phyloP scores from a whole-genome alignment of 2,888 invertebrate species.

The Amphipyra berbera region DNA sequence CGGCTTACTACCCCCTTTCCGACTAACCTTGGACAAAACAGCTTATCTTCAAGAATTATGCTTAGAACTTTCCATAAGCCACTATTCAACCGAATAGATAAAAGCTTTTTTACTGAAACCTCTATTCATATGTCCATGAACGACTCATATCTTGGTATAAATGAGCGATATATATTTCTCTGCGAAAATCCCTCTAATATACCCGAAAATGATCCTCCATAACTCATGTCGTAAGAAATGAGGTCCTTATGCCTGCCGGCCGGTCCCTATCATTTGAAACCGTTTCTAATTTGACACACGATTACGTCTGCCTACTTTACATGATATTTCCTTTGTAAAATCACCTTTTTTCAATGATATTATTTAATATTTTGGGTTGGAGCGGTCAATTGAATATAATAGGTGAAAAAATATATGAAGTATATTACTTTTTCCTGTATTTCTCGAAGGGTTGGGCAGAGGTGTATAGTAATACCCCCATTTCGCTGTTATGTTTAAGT shows the following conservation, averaged over 20 bases:
- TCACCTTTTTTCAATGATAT: background rate
- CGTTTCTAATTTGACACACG: conserved; percentile 10
- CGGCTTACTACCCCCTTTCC: no score
- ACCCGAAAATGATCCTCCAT: conserved; percentile 22
- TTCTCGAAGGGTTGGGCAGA: no score
- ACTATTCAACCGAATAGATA: no score
- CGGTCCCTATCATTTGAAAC: conserved; percentile 21
- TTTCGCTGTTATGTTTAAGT: no score
- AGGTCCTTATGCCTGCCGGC: conserved; percentile 13
- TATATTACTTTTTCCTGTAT: no score
- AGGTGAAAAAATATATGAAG: no score
- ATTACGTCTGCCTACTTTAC: conserved; percentile 9
- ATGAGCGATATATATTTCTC: conserved; percentile 28
- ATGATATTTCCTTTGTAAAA: conserved; percentile 14
- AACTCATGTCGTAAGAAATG: conserved; percentile 31
- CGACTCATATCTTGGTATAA: conserved; percentile 32
- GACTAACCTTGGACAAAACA: no score
- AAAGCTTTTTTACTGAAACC: background rate
- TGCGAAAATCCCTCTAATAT: conserved; percentile 12
- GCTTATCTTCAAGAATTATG: background rate
- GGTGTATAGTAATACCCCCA: no score
- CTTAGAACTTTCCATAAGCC: background rate
- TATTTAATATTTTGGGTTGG: no score
- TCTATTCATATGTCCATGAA: conserved; percentile 7
- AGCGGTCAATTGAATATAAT: no score